Evolutionary conservation across 2,113 vertebrate genomes (phyloP).

Genomic region (Phaethon lepturus): DNA sequence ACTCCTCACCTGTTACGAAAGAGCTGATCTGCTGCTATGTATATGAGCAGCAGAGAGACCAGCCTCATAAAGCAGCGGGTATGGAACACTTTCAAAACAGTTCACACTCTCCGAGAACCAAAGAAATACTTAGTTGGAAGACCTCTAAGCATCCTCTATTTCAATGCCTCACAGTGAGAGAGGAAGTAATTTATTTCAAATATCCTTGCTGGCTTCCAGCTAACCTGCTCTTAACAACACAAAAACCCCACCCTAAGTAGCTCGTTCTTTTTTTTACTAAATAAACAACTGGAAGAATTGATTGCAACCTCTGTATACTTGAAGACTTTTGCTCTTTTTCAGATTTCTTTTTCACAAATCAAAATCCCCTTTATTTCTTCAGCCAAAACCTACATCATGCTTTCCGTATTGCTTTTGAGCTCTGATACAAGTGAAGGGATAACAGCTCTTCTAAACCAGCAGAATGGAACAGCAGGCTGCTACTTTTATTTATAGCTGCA

Average conservation of each 20-base stretch:
- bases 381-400: background rate
- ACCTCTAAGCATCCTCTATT: background rate
- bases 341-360: background rate
- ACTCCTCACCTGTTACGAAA: background rate
- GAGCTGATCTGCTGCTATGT: background rate
- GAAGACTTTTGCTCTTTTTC: background rate
- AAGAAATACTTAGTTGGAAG: background rate
- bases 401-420: background rate
- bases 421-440: background rate
- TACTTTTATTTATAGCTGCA: background rate
- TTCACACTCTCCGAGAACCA: background rate
- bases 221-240: background rate
- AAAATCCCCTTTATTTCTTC: background rate
- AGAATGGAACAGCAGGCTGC: background rate
- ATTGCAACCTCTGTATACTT: background rate
- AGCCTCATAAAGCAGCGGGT: background rate
- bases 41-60: background rate
- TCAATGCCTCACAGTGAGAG: background rate
- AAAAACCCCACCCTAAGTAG: background rate
- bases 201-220: background rate
- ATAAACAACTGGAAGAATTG: background rate
- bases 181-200: background rate
- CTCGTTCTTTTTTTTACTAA: background rate
- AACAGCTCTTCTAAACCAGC: background rate
- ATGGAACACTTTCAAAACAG: background rate